Evolutionary conservation across 2,888 invertebrate genomes (phyloP).

Genomic region (Orthosia gracilis): DNA sequence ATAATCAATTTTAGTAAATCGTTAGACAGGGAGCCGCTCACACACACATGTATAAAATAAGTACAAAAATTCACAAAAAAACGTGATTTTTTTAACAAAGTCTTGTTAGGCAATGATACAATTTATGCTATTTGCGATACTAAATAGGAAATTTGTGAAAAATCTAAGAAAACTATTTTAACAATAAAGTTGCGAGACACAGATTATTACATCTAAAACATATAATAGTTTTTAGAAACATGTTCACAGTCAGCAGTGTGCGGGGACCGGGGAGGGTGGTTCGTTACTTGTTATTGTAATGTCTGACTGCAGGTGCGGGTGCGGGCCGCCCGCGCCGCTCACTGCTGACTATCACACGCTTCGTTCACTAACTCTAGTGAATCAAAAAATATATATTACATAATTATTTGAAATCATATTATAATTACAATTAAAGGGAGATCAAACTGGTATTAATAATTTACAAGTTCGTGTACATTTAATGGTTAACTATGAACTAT

Average conservation of each 20-base stretch:
- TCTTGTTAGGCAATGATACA: constrained; percentile 20
- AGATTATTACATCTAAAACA: constrained; percentile 32
- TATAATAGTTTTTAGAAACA: constrained; percentile 3
- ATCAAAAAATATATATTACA: background rate
- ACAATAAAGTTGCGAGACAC: constrained; percentile 43
- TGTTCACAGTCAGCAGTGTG: constrained; percentile 8
- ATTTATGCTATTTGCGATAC: constrained; percentile 23
- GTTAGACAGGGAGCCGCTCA: constrained; percentile 20
- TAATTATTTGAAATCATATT: constrained; percentile 28
- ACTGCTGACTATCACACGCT: constrained; percentile 10
- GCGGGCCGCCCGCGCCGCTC: too few relatives aligned
- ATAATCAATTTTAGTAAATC: constrained; percentile 43
- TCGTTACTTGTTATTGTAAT: too few relatives aligned
- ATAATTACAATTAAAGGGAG: constrained; percentile 49
- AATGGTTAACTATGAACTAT: constrained; percentile 57
- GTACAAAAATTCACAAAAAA: constrained; percentile 45
- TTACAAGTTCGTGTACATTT: constrained; percentile 48
- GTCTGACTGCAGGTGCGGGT: too few relatives aligned
- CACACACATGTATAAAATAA: constrained; percentile 47
- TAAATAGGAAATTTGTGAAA: constrained; percentile 37
- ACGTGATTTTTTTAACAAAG: constrained; percentile 13
- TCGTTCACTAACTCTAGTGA: constrained; percentile 3
- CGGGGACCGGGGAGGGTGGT: background rate
- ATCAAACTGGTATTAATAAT: constrained; percentile 56
- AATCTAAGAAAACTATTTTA: constrained; percentile 39